A percentile compares a stretch with the other conserved stretches of the same genome.
These are phyloP conservation scores for Erethizon dorsatum DNA, from an alignment of 2,797 vertebrate genomes.

Conservation along the genomic window DNA sequence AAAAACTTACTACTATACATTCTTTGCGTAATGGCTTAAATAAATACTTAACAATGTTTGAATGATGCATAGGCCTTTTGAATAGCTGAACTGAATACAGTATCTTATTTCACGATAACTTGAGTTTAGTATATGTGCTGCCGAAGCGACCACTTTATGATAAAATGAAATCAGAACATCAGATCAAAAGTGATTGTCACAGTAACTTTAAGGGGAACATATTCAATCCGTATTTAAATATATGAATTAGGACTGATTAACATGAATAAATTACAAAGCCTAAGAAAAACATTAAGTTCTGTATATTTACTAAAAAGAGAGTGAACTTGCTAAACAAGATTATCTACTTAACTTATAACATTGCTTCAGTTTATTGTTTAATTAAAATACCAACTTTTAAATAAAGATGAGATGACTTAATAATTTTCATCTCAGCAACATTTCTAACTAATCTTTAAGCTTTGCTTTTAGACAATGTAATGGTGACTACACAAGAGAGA, in stretches of 20 bases:
- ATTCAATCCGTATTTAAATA: background rate
- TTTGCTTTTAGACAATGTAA: background rate
- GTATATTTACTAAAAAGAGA: background rate
- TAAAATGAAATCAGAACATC: background rate
- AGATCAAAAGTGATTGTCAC: background rate
- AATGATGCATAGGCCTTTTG: background rate
- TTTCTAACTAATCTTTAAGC: background rate
- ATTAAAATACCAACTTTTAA: conserved; percentile 21
- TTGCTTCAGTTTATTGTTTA: conserved; percentile 12
- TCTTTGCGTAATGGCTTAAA: background rate
- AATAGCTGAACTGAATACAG: background rate
- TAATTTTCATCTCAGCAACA: background rate
- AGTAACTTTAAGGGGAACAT: background rate
- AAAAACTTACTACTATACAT: background rate
- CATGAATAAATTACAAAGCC: background rate
- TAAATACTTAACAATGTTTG: background rate
- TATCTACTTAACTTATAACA: background rate
- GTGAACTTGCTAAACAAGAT: background rate
- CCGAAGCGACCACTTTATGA: background rate
- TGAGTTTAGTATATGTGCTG: background rate
- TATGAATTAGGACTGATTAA: background rate
- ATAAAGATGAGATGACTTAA: background rate
- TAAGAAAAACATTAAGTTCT: background rate
- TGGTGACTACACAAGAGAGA: background rate
- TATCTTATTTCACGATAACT: background rate